A percentile compares a stretch with the other conserved stretches of the same genome.
phyloP scores from a whole-genome alignment of 2,113 vertebrate species.

The Eleginops maclovinus region DNA sequence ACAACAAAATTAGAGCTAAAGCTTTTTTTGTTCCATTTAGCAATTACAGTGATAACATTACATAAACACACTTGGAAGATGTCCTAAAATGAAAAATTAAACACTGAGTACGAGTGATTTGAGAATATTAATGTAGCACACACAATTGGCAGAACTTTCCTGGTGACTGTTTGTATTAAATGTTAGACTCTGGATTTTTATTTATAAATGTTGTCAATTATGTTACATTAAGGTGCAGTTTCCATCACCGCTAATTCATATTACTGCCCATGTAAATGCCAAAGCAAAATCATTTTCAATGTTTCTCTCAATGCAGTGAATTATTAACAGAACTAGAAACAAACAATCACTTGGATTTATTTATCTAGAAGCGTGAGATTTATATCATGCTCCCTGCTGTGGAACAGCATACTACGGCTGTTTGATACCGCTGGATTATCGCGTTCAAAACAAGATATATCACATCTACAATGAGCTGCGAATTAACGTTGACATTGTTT shows the following conservation, averaged over 20 bases:
- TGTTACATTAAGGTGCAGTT: slow-evolving; percentile 5
- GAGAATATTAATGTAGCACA: slow-evolving; percentile 1
- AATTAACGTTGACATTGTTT: slow-evolving; percentile 42
- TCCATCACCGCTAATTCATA: not conserved
- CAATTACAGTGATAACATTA: slow-evolving; percentile 37
- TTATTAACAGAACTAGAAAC: slow-evolving; percentile 33
- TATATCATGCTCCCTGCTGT: slow-evolving; percentile 33
- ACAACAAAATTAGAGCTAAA: slow-evolving; percentile 41
- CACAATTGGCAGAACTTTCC: slow-evolving; percentile 6
- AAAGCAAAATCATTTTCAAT: slow-evolving; percentile 1
- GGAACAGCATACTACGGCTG: slow-evolving; percentile 22
- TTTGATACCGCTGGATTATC: slow-evolving; percentile 54
- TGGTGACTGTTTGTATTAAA: slow-evolving; percentile 1
- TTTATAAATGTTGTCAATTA: slow-evolving; percentile 13
- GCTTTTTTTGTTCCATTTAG: slow-evolving; percentile 8
- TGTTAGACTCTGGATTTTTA: slow-evolving; percentile 2
- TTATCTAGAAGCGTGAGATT: slow-evolving; percentile 42
- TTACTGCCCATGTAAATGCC: slow-evolving; percentile 13
- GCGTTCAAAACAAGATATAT: slow-evolving; percentile 44
- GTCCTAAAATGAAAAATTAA: slow-evolving; percentile 24
- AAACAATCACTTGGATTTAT: slow-evolving; percentile 34
- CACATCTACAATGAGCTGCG: slow-evolving; percentile 38
- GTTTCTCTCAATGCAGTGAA: slow-evolving; percentile 17
- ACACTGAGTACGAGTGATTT: slow-evolving; percentile 5
- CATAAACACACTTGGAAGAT: slow-evolving; percentile 33